Percentiles rank a stretch among this genome's conserved stretches.
phyloP scores from a whole-genome alignment of 30 jellyfish, hydroid and myxozoan genomes.

The Chironex yamaguchii region DNA sequence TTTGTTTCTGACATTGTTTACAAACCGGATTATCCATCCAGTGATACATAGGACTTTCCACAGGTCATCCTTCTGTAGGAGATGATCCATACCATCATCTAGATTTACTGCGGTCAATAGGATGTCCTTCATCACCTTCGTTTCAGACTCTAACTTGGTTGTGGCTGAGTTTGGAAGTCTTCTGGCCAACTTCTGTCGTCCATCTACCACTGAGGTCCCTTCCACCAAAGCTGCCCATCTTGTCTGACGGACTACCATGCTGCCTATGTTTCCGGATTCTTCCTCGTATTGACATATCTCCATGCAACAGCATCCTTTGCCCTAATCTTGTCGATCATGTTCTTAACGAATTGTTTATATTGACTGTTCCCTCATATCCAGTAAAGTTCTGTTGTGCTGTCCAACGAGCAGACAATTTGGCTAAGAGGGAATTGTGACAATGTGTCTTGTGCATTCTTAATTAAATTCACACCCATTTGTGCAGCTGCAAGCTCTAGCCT shows the following conservation, averaged over 20 bases:
- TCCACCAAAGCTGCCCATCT: slow-evolving; percentile 28
- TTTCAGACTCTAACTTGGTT: slow-evolving; percentile 33
- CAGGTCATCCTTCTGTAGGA: neutral
- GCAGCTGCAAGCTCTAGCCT: slow-evolving; percentile 56
- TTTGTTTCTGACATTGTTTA: slow-evolving; percentile 17
- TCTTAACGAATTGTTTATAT: slow-evolving; percentile 47
- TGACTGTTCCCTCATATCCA: slow-evolving; percentile 44
- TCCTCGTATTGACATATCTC: slow-evolving; percentile 33
- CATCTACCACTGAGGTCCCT: slow-evolving; percentile 55
- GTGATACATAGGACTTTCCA: slow-evolving; percentile 20
- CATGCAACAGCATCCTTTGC: slow-evolving; percentile 30
- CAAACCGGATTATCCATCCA: slow-evolving; percentile 58
- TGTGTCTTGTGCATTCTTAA: slow-evolving; percentile 2
- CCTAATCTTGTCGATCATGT: slow-evolving; percentile 24
- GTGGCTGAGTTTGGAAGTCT: slow-evolving; percentile 15
- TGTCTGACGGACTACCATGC: neutral
- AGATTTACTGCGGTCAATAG: slow-evolving; percentile 18
- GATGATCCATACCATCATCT: neutral
- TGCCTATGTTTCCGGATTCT: slow-evolving; percentile 46
- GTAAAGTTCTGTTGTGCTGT: slow-evolving; percentile 2
- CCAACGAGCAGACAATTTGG: neutral
- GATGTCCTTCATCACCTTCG: slow-evolving; percentile 50
- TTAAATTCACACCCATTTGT: slow-evolving; percentile 52
- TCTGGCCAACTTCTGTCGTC: slow-evolving; percentile 42
- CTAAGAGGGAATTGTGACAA: too few species aligned